Evolutionary conservation across 2,888 invertebrate species (phyloP).

Genomic region (Escarpia spicata): DNA sequence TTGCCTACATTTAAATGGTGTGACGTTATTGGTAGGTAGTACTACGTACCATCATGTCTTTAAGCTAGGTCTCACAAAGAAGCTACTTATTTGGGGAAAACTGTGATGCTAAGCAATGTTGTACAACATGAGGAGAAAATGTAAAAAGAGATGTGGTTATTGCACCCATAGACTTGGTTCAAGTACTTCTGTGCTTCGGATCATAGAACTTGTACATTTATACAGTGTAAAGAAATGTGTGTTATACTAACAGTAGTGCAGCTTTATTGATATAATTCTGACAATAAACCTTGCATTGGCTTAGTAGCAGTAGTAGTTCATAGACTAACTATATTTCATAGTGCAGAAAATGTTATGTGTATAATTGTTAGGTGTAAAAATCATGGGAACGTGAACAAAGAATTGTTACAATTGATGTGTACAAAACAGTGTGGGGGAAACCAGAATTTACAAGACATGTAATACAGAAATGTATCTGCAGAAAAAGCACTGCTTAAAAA

Average conservation of each 20-base stretch:
- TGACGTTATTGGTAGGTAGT: too few species aligned
- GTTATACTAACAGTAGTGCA: neutral
- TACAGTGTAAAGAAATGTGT: neutral
- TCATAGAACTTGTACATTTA: neutral
- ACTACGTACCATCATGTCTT: too few species aligned
- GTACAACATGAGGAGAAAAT: neutral
- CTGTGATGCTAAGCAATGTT: too few species aligned
- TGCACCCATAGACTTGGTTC: neutral
- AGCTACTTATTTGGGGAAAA: too few species aligned
- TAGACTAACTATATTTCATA: neutral
- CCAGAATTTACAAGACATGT: neutral
- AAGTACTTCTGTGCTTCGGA: neutral
- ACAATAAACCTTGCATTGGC: neutral
- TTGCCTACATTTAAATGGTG: too few species aligned
- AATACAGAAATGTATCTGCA: neutral
- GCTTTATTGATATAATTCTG: neutral
- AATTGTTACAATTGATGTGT: neutral
- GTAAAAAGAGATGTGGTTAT: neutral
- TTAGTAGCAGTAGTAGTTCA: neutral
- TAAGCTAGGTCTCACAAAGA: too few species aligned
- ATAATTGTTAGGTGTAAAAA: neutral
- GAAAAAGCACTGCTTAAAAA: neutral
- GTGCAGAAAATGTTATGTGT: neutral
- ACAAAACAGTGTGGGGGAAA: neutral
- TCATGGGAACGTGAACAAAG: neutral